These are phyloP conservation scores for Microctenopoma steveboyesi DNA, from an alignment of 2,797 vertebrate species.

Conservation along the genomic window DNA sequence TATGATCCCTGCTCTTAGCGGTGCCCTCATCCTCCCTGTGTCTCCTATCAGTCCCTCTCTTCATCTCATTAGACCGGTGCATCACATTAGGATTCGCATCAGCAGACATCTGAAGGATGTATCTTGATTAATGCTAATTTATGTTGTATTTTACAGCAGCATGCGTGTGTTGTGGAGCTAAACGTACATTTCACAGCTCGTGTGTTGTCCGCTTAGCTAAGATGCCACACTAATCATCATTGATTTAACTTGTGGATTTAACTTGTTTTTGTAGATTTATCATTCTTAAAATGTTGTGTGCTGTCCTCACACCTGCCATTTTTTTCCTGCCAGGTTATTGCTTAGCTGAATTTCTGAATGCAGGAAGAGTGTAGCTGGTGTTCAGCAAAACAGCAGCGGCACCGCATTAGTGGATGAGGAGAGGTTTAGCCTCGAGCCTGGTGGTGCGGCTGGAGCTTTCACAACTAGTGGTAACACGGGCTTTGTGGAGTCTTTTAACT, in stretches of 20 bases:
- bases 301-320: neutral
- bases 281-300: neutral
- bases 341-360: slow-evolving; percentile 36
- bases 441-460: slow-evolving; percentile 42
- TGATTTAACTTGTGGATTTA: neutral
- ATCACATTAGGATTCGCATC: slow-evolving; percentile 54
- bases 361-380: neutral
- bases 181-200: slow-evolving; percentile 47
- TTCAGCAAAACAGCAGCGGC: neutral
- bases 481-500: slow-evolving; percentile 47
- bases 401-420: slow-evolving; percentile 41
- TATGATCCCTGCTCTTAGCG: slow-evolving; percentile 44
- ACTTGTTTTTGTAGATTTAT: neutral
- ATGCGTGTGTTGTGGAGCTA: slow-evolving; percentile 10
- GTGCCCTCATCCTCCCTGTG: slow-evolving; percentile 19
- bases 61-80: slow-evolving; percentile 44
- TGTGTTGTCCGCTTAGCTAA: slow-evolving; percentile 23
- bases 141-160: slow-evolving; percentile 40
- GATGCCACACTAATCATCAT: neutral
- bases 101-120: slow-evolving; percentile 47
- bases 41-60: neutral
- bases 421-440: slow-evolving; percentile 31
- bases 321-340: neutral
- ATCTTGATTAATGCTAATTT: slow-evolving; percentile 58
- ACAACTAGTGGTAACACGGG: slow-evolving; percentile 40